Conservation (phyloP, 2,113 vertebrate species). For the Geothlypis trichas region DNA sequence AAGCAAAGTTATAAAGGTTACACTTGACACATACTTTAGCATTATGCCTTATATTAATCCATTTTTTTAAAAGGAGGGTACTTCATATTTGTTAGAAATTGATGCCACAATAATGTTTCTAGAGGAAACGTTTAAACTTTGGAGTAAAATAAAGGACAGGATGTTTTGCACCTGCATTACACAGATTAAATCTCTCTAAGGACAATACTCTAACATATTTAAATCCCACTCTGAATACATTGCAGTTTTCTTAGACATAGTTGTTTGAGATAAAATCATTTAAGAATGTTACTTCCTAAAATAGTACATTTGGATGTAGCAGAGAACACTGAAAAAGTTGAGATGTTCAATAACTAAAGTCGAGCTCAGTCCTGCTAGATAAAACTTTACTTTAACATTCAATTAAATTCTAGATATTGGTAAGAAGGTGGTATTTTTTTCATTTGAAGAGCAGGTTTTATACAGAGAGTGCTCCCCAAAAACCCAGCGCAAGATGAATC, state of each 20-base stretch:
- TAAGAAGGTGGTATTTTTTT: not conserved
- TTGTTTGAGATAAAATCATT: conserved; percentile 15
- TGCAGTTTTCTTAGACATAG: not conserved
- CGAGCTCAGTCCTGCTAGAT: not conserved
- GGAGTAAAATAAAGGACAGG: conserved; percentile 52
- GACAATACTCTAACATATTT: not conserved
- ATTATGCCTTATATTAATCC: conserved; percentile 87
- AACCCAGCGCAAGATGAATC: not conserved
- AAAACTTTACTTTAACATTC: not conserved
- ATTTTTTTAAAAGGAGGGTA: conserved; percentile 84
- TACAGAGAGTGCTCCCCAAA: not conserved
- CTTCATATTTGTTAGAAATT: conserved; percentile 82
- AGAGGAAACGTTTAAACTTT: conserved; percentile 76
- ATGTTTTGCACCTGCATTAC: not conserved
- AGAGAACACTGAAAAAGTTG: not conserved
- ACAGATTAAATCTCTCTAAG: not conserved
- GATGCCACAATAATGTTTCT: conserved; percentile 80
- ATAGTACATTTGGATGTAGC: not conserved
- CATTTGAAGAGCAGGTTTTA: not conserved
- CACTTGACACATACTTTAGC: conserved; percentile 89
- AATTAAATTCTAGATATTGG: not conserved
- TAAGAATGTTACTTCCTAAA: not conserved
- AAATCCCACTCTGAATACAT: not conserved
- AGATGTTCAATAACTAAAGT: not conserved
- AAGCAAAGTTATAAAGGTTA: conserved; percentile 97